These are phyloP conservation scores for Rotaria socialis DNA, from an alignment of 2,888 invertebrate genomes.

Conservation along the genomic window DNA sequence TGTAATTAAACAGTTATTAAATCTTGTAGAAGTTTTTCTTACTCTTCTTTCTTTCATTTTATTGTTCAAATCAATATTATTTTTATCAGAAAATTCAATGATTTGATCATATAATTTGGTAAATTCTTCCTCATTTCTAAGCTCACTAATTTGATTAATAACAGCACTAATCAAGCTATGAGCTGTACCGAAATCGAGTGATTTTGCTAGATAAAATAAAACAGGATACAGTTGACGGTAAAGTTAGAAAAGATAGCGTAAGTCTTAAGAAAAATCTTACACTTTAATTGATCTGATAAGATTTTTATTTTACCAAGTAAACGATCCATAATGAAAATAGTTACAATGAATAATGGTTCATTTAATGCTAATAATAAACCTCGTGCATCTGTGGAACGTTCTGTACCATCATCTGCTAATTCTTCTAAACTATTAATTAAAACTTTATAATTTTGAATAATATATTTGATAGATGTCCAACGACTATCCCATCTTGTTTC, in stretches of 20 bases:
- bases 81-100: background rate
- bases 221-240: too few relatives aligned
- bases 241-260: too few relatives aligned
- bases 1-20: background rate
- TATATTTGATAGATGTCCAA: background rate
- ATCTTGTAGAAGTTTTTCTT: background rate
- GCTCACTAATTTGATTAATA: background rate
- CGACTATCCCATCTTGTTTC: background rate
- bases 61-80: background rate
- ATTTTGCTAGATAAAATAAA: too few relatives aligned
- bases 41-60: background rate
- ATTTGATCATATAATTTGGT: background rate
- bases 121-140: too few relatives aligned
- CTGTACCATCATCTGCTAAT: background rate
- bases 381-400: background rate
- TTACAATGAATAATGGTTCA: background rate
- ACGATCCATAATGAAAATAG: background rate
- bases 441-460: background rate
- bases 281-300: background rate
- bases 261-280: background rate
- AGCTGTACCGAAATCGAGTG: too few relatives aligned
- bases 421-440: background rate
- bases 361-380: background rate
- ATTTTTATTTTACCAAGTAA: background rate
- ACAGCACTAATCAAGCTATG: background rate